A percentile compares a stretch with the other conserved stretches of the same genome.
Conservation (phyloP, 2,113 vertebrate genomes). For the Willisornis vidua region DNA sequence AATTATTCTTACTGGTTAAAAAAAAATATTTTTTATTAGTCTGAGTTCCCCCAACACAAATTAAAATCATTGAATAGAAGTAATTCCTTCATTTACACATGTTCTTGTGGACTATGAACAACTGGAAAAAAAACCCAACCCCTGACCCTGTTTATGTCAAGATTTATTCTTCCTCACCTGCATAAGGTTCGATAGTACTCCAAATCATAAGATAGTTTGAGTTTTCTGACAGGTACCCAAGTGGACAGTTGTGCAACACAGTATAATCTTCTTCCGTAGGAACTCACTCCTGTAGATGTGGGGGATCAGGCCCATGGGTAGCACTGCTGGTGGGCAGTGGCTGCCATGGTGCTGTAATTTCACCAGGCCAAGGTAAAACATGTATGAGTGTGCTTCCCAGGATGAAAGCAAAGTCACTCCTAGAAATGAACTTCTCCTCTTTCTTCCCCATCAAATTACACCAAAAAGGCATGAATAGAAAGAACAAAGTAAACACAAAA, state of each 20-base stretch:
- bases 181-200: neutral
- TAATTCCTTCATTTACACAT: neutral
- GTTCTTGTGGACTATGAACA: neutral
- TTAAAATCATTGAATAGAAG: neutral
- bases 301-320: neutral
- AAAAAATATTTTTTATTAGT: neutral
- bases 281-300: neutral
- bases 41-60: neutral
- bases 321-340: neutral
- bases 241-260: neutral
- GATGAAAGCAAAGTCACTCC: neutral
- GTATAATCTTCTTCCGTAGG: neutral
- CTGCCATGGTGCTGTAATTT: fast-evolving
- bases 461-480: neutral
- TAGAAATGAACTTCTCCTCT: neutral
- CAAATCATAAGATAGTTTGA: neutral
- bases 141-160: neutral
- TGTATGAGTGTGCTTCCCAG: too few species aligned
- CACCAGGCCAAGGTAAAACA: neutral
- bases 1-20: neutral
- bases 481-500: neutral
- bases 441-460: neutral
- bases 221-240: neutral
- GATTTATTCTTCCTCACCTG: neutral
- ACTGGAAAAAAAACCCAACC: neutral